Percentiles rank a stretch among this genome's conserved stretches.
Conservation (phyloP, 2,888 invertebrate species). For the Anthrax anthrax region DNA sequence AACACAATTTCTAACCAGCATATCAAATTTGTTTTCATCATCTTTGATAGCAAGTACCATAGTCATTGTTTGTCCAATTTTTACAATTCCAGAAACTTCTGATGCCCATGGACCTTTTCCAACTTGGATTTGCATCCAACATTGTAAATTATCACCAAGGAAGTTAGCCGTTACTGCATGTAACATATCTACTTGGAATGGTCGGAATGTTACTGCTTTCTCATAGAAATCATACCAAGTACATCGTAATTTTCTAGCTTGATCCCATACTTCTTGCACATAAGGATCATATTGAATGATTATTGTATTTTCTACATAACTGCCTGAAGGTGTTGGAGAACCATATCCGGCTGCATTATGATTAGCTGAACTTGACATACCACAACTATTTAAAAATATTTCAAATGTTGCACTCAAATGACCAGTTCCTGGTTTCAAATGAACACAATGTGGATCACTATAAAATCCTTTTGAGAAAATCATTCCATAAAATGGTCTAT, state of each 20-base stretch:
- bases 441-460: conserved; percentile 82
- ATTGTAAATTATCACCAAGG: conserved; percentile 86
- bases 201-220: conserved; percentile 86
- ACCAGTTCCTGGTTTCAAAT: conserved; percentile 80
- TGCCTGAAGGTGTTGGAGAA: conserved; percentile 79
- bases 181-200: conserved; percentile 91
- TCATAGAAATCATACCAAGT: conserved; percentile 96
- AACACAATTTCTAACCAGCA: conserved; percentile 86
- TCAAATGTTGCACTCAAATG: conserved; percentile 85
- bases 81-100: conserved; percentile 88
- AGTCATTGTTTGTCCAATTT: conserved; percentile 93
- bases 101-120: conserved; percentile 97
- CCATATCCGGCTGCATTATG: conserved; percentile 73
- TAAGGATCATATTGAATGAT: conserved; percentile 91
- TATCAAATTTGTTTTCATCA: conserved; percentile 90
- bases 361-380: conserved; percentile 86
- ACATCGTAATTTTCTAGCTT: conserved; percentile 74
- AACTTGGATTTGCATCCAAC: conserved; percentile 96
- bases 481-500: conserved; percentile 89
- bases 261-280: conserved; percentile 92
- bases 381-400: conserved; percentile 84
- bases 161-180: conserved; percentile 92
- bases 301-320: conserved; percentile 88
- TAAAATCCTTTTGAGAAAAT: conserved; percentile 91
- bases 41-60: conserved; percentile 93